These are phyloP conservation scores for Zaprionus davidi DNA, from an alignment of 1,140 invertebrate genomes.

Conservation along the genomic window DNA sequence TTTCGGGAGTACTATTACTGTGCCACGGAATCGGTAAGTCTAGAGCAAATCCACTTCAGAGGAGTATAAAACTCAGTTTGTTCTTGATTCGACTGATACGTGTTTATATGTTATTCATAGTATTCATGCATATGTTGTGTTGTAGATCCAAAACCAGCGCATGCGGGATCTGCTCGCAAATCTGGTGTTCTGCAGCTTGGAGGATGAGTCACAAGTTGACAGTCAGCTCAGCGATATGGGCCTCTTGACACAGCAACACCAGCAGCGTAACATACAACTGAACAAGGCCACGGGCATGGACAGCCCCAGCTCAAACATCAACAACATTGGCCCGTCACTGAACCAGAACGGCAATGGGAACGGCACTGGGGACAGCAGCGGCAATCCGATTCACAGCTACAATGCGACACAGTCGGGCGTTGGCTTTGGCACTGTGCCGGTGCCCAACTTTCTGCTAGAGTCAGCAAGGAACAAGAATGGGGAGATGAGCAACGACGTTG, in stretches of 20 bases:
- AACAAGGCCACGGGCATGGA: slow-evolving; percentile 10
- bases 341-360: background rate
- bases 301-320: background rate
- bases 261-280: background rate
- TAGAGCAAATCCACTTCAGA: background rate
- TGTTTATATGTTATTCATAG: background rate
- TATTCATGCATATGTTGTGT: background rate
- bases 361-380: background rate
- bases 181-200: slow-evolving; percentile 28
- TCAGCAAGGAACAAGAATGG: slow-evolving; percentile 26
- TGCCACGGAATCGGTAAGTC: slow-evolving; percentile 13
- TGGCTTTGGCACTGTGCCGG: background rate
- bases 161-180: slow-evolving; percentile 42
- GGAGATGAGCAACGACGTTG: slow-evolving; percentile 84
- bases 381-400: slow-evolving; percentile 33
- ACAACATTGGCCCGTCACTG: background rate
- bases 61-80: no score
- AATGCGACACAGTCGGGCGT: slow-evolving; percentile 21
- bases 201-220: slow-evolving; percentile 1
- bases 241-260: background rate
- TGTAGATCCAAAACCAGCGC: slow-evolving; percentile 39
- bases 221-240: background rate
- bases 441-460: slow-evolving; percentile 32
- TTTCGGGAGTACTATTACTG: slow-evolving; percentile 25
- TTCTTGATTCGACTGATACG: no score